A percentile compares a stretch with the other conserved stretches of the same genome.
phyloP scores from a whole-genome alignment of 2,888 invertebrate genomes.

The Hermaeophaga mercurialis region DNA sequence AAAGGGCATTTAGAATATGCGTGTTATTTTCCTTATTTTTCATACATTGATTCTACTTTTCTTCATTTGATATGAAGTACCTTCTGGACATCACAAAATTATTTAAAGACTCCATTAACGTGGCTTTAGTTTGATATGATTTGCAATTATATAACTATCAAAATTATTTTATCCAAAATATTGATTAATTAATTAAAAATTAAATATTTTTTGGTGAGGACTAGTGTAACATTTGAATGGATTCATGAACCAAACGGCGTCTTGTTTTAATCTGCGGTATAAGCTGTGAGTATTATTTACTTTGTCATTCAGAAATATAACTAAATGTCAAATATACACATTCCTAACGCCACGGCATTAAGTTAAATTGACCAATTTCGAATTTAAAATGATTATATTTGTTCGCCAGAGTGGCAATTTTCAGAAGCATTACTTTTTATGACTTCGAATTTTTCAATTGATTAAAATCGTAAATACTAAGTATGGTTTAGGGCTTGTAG shows the following conservation, averaged over 20 bases:
- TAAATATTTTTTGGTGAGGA: no score
- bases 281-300: constrained; percentile 27
- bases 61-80: no score
- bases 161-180: no score
- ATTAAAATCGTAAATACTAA: constrained; percentile 24
- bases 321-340: constrained; percentile 30
- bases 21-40: no score
- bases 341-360: constrained; percentile 25
- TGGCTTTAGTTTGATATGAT: no score
- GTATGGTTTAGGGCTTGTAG: constrained; percentile 7
- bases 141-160: no score
- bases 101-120: no score
- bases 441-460: constrained; percentile 28
- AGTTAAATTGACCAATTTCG: constrained; percentile 36
- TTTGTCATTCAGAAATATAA: constrained; percentile 30
- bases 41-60: no score
- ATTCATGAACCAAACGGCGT: constrained; percentile 14
- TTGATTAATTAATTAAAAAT: no score
- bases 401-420: constrained; percentile 36
- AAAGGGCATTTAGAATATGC: no score
- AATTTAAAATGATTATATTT: constrained; percentile 36
- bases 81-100: no score
- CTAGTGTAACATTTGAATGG: no score
- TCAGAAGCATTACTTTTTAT: constrained; percentile 38
- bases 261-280: constrained; percentile 25